Conservation (phyloP, 2,113 vertebrate genomes). For the Apus apus region DNA sequence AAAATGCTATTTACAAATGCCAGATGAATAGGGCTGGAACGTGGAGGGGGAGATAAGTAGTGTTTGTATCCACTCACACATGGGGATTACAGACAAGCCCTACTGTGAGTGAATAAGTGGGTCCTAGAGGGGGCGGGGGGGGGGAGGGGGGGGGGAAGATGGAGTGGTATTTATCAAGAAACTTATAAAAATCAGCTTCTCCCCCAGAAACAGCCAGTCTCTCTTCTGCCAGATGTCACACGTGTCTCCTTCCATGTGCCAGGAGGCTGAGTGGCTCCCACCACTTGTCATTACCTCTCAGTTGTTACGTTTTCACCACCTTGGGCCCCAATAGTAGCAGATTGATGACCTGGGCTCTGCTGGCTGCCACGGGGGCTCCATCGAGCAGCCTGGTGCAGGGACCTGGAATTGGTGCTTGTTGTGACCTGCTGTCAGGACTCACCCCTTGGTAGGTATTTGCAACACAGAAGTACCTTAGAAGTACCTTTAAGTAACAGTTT, state of each 20-base stretch:
- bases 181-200: not conserved
- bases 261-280: not conserved
- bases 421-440: not conserved
- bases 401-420: not conserved
- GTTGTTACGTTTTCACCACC: not conserved
- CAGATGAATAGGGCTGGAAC: constrained; percentile 1
- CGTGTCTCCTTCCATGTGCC: fast-evolving
- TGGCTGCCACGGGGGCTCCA: not conserved
- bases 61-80: not conserved
- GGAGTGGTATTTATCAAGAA: not conserved
- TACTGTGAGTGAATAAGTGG: not conserved
- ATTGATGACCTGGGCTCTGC: not conserved
- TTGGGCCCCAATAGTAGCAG: not conserved
- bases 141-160: too few relatives aligned
- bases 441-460: not conserved
- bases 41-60: not conserved
- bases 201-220: not conserved
- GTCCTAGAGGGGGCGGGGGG: not conserved
- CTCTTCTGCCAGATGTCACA: not conserved
- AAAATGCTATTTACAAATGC: constrained; percentile 41
- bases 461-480: not conserved
- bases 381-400: fast-evolving
- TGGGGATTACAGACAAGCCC: not conserved
- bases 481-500: not conserved
- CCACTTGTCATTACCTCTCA: not conserved